Base-by-base conservation (phyloP, 2,888 invertebrate species). In the Clivina fossor region DNA sequence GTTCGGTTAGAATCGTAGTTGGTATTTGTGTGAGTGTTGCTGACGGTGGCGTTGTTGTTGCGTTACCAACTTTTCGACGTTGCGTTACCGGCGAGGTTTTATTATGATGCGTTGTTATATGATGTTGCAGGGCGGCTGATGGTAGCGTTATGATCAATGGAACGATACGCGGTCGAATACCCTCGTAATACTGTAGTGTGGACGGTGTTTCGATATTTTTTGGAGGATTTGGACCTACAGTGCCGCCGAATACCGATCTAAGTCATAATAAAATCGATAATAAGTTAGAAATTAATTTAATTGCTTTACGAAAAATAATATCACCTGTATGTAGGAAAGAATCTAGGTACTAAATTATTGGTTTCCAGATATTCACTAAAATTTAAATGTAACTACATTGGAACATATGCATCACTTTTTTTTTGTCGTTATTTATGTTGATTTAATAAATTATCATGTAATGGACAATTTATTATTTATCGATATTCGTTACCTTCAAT, bases 171-270 rank as follows among this genome's bases (percentile, higher is more conserved):
- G 80, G 76, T 61, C 85, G 80, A 71, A 87, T 83, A 60, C 85
- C 85, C 64, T 86, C 83, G 68, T 86, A 86, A 73, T 80, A 84
- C 62, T 81, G 80, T 2, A 84, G 83, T 32, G 73, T 73, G 57
- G 51, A 66, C 24, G 71, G 61, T 8, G 46, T 15, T 5, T 55
- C 47, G 0, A 78, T 77, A n/a, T 82, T 74, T 44, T 83, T 85
- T 60, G 84, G 75, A 0, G 82, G 80, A 69, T 87, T 90, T 0
- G 93, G 93, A 0, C 93, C 93, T 13, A 91, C 88, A 4, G 82
- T 84, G 7, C 85, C 85, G 11, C 91, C 93, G 69, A 91, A 93
- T 46, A 91, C 87, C 47, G 86, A 85, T 65, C 92, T 89, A 26
- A 15, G n/a, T 19, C 18, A 15, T 9, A 37, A 37, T 11, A 3